Base-by-base conservation (phyloP, 2,888 invertebrate genomes). In the Andrena minutula region DNA sequence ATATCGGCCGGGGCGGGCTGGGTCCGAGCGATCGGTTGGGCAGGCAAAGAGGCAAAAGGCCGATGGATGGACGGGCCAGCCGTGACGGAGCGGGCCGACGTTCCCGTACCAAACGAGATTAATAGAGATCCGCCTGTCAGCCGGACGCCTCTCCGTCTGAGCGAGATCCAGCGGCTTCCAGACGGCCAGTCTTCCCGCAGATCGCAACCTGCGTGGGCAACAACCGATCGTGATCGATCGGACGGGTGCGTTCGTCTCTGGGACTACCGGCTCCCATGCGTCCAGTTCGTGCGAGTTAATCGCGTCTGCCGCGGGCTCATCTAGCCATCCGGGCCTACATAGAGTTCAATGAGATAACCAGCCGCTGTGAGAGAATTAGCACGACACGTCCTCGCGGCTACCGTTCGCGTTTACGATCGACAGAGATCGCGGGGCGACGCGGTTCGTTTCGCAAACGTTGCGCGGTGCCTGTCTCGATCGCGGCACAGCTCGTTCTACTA, bases 131-230 rank as follows among this genome's bases (percentile, higher is more conserved):
- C 89, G 88, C 89, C 88, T 90, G 91, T 88, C 88, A 89, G 87
- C 88, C 83, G 88, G 81, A 88, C 88, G 83, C 85, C 87, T 88
- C 88, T 87, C 86, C 89, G 89, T 84, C 88, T 87, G 86, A 86
- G 86, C 88, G 86, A 89, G 86, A 91, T 91, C 89, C 85, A 82
- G 83, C 86, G 86, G 81, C 80, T 86, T 86, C 82, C 83, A 87
- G 83, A 80, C 87, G 87, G 87, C 82, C 92, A 92, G 92, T 92
- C 92, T 91, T 88, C 89, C 86, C 88, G 90, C 88, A 89, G 92
- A 90, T 89, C 88, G 89, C 91, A 90, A 88, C 88, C 91, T 89
- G 90, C 88, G 90, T 92, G 89, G 90, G 88, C 85, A 89, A 85
- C 84, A 82, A 84, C 77, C 82, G 85, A 89, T 87, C 82, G 83